Evolutionary conservation across 2,113 vertebrate species (phyloP).

Genomic region (Taurulus bubalis): DNA sequence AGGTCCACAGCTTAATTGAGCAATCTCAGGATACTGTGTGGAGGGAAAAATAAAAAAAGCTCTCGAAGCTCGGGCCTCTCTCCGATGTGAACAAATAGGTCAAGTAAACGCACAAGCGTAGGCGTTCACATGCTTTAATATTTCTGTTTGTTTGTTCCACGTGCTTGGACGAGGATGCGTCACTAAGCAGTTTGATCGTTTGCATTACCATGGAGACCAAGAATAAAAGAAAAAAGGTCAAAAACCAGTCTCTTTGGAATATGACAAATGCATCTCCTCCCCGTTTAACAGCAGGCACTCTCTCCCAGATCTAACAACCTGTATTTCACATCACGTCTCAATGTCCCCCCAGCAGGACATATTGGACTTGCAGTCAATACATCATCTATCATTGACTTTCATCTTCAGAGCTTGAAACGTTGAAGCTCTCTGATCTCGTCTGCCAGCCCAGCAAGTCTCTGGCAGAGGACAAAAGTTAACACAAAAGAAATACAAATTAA

Average conservation of each 20-base stretch:
- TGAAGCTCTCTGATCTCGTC: conserved; percentile 33
- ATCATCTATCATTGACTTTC: conserved; percentile 52
- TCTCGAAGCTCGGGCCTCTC: neutral
- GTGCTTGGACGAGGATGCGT: neutral
- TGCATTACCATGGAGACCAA: conserved; percentile 16
- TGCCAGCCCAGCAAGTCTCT: conserved; percentile 21
- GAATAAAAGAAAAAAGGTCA: neutral
- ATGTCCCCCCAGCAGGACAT: conserved; percentile 39
- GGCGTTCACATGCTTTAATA: conserved; percentile 1
- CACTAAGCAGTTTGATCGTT: neutral
- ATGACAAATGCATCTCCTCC: conserved; percentile 6
- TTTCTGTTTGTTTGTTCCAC: conserved; percentile 8
- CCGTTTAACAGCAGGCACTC: conserved; percentile 1
- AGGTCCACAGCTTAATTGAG: conserved; percentile 42
- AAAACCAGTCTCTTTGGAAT: neutral
- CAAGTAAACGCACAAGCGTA: neutral
- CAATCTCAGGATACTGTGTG: conserved; percentile 9
- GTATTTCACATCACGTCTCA: conserved; percentile 44
- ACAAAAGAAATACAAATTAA: conserved; percentile 47
- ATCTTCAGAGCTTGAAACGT: conserved; percentile 25
- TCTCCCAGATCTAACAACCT: conserved; percentile 23
- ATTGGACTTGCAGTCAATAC: conserved; percentile 37
- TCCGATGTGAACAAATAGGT: conserved; percentile 42
- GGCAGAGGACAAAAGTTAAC: conserved; percentile 39
- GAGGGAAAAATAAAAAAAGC: conserved; percentile 19